phyloP scores from a whole-genome alignment of 2,113 vertebrate species.

The Marmota flaviventris region DNA sequence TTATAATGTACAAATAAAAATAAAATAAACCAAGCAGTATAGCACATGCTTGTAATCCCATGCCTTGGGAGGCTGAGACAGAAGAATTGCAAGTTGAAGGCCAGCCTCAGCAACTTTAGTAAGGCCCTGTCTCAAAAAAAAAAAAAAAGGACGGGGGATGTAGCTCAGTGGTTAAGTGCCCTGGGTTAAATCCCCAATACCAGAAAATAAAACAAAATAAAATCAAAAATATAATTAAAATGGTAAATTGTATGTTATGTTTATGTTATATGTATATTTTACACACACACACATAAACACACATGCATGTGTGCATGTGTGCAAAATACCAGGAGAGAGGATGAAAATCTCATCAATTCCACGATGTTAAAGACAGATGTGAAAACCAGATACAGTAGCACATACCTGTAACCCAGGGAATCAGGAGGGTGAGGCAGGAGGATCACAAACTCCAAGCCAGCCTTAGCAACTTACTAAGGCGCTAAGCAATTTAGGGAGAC shows the following conservation, averaged over 20 bases:
- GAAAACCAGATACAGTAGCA: not conserved
- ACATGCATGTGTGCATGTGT: not conserved
- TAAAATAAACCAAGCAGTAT: not conserved
- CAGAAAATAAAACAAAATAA: not conserved
- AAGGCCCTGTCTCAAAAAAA: not conserved
- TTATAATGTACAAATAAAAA: too few relatives aligned
- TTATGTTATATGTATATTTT: not conserved
- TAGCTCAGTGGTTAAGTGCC: too few relatives aligned
- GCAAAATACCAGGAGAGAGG: not conserved
- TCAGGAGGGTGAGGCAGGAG: not conserved
- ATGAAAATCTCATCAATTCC: not conserved
- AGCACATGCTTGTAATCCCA: not conserved
- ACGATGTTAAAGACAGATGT: not conserved
- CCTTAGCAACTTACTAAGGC: not conserved
- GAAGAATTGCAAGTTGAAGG: not conserved
- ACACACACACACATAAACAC: too few relatives aligned
- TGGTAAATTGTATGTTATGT: not conserved
- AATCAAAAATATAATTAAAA: not conserved
- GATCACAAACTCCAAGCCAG: not conserved
- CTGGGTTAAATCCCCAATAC: not conserved
- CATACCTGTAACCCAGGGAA: not conserved
- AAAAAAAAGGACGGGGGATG: too few relatives aligned
- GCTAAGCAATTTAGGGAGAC: too few relatives aligned
- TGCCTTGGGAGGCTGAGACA: not conserved
- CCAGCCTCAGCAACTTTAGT: not conserved